Base-by-base conservation (phyloP, 2,888 invertebrate genomes). In the Tortricodes alternella region DNA sequence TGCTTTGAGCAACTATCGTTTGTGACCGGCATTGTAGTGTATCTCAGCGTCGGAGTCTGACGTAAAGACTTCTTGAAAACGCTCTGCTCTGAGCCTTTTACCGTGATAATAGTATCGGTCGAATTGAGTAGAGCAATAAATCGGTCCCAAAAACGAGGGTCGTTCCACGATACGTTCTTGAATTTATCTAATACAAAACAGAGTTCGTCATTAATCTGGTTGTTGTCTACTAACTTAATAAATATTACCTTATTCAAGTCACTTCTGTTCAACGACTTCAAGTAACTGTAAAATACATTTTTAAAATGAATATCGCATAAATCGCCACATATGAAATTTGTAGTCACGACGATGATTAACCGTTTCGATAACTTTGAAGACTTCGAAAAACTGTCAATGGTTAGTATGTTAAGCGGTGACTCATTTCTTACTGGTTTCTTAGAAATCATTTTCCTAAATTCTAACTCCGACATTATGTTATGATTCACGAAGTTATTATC, bases 141-240 rank as follows among this genome's bases (percentile, higher is more conserved):
- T 80, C 95, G 95, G 70, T 96, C 95, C 97, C 97, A 97, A 85
- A 97, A 97, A 62, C 95, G 92, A 48, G 94, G 93, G 74, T 96
- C 96, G 63, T 93, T 94, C 93, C 94, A 95, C 57, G 94, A 92
- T 66, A 94, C 92, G 70, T 93, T 93, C 49, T 93, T 92, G 89
- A 95, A 92, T 68, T 89, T 89, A 77, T 90, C 88, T 78, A 90
- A 73, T 44, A 89, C 71, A 64, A 83, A 85, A 79, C 89, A 79
- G 15, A 90, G 69, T 64, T 90, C 90, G 49, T 89, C 88, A 62
- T 80, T 87, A 67, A 90, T 85, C 77, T 89, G 88, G 72, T 85
- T 87, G 70, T 85, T 87, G 63, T 89, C 88, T 65, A 89, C 76
- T 64, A 87, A 74, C 74, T 86, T 89, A 62, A 90, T 80, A 67